phyloP scores from a whole-genome alignment of 2,888 invertebrate species.

The Patella depressa region DNA sequence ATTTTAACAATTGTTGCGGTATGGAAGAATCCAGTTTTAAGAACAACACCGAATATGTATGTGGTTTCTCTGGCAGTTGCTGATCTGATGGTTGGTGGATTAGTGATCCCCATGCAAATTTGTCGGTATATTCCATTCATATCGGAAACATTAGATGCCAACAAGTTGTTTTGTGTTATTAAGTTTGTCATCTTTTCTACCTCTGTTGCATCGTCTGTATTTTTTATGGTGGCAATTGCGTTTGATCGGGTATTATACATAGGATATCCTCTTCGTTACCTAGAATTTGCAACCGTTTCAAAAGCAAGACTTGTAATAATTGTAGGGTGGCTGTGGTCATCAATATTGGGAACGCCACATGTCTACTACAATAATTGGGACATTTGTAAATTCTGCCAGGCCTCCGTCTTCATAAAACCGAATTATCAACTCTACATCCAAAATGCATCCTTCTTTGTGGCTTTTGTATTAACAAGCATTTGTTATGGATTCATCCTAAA shows the following conservation, averaged over 20 bases:
- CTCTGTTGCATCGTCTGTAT: constrained; percentile 3
- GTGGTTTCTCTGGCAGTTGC: constrained; percentile 36
- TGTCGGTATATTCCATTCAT: constrained; percentile 10
- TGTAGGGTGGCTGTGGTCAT: constrained; percentile 18
- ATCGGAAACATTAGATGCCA: not conserved
- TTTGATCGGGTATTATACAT: constrained; percentile 26
- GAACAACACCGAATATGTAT: constrained; percentile 39
- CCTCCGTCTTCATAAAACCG: constrained; percentile 16
- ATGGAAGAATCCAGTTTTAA: constrained; percentile 23
- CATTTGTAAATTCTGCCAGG: constrained; percentile 10
- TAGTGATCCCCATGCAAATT: constrained; percentile 23
- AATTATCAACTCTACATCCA: constrained; percentile 26
- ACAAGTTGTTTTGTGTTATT: constrained; percentile 12
- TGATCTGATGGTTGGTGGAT: constrained; percentile 29
- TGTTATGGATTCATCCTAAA: constrained; percentile 1
- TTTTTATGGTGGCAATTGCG: constrained; percentile 5
- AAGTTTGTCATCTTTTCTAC: not conserved
- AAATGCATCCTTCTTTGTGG: constrained; percentile 20
- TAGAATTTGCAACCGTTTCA: constrained; percentile 17
- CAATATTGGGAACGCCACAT: constrained; percentile 22
- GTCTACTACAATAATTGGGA: constrained; percentile 23
- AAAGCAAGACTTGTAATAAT: constrained; percentile 22
- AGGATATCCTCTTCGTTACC: constrained; percentile 24
- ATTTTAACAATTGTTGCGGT: constrained; percentile 31
- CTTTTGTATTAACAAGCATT: not conserved